Percentiles rank a stretch among this genome's conserved stretches.
Conservation (phyloP, 2,797 vertebrate genomes). For the Rallus crepitans region DNA sequence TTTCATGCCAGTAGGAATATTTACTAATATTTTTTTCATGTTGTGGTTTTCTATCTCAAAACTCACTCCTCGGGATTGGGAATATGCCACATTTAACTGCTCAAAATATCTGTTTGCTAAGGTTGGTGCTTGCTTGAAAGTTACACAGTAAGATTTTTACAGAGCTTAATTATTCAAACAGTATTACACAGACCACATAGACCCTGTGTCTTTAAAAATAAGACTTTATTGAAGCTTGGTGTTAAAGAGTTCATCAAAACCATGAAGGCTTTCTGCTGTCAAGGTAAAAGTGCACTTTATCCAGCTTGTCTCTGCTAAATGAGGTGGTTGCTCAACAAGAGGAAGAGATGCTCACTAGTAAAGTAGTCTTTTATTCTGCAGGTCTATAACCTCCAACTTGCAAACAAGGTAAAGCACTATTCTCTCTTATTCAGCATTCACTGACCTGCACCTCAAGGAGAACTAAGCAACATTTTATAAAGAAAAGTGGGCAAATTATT, state of each 20-base stretch:
- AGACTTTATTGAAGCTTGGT: not conserved
- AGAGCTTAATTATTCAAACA: not conserved
- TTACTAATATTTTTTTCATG: not conserved
- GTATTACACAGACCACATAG: not conserved
- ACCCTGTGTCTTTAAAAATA: not conserved
- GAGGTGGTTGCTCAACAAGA: not conserved
- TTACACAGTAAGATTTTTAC: not conserved
- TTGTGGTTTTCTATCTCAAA: not conserved
- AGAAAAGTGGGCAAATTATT: not conserved
- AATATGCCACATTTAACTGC: not conserved
- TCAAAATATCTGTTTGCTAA: not conserved
- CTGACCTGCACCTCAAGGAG: not conserved
- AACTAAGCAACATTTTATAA: not conserved
- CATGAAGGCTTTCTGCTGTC: not conserved
- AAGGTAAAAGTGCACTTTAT: not conserved
- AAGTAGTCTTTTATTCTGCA: not conserved
- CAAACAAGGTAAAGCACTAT: not conserved
- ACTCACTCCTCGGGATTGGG: not conserved
- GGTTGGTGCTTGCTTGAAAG: not conserved
- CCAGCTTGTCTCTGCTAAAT: not conserved
- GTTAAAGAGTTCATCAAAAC: not conserved
- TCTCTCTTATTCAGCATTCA: not conserved
- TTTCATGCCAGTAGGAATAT: slow-evolving; percentile 48
- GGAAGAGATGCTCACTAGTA: not conserved
- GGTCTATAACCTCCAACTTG: not conserved